phyloP scores from a whole-genome alignment of 2,113 vertebrate genomes.

The Cairina moschata region DNA sequence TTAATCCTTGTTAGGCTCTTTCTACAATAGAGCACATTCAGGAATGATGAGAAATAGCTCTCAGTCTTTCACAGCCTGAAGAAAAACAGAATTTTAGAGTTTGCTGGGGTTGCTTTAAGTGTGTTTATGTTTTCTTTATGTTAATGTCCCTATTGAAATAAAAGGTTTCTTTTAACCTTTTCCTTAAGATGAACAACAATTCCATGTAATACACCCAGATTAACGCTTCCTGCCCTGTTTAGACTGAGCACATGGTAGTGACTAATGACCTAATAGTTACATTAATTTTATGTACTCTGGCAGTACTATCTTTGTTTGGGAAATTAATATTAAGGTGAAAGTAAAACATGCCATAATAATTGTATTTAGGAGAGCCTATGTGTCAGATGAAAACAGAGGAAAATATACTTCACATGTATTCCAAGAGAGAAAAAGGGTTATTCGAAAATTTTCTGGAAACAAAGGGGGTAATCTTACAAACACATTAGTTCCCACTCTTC shows the following conservation, averaged over 20 bases:
- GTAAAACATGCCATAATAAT: constrained; percentile 24
- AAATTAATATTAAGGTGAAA: constrained; percentile 36
- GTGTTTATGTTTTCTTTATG: constrained; percentile 38
- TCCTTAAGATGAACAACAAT: not conserved
- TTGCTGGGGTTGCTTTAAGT: not conserved
- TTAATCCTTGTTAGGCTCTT: constrained; percentile 69
- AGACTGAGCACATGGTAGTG: constrained; percentile 45
- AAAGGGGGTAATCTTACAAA: constrained; percentile 20
- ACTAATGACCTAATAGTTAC: constrained; percentile 60
- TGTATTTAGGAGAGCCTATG: constrained; percentile 42
- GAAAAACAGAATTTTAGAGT: constrained; percentile 13
- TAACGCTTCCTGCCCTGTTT: constrained; percentile 48
- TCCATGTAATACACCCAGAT: not conserved
- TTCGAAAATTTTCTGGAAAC: constrained; percentile 53
- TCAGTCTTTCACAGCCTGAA: constrained; percentile 10
- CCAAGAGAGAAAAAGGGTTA: constrained; percentile 3
- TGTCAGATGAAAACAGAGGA: constrained; percentile 20
- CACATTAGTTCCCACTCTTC: not conserved
- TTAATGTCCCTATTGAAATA: not conserved
- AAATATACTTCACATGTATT: not conserved
- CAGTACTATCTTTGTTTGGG: constrained; percentile 41
- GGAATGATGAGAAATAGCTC: constrained; percentile 49
- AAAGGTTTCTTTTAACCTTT: constrained; percentile 44
- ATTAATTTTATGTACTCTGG: constrained; percentile 48
- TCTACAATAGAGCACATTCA: constrained; percentile 54